Evolutionary conservation across 1,140 invertebrate genomes (phyloP).

Genomic region (Trachymyrmex septentrionalis): DNA sequence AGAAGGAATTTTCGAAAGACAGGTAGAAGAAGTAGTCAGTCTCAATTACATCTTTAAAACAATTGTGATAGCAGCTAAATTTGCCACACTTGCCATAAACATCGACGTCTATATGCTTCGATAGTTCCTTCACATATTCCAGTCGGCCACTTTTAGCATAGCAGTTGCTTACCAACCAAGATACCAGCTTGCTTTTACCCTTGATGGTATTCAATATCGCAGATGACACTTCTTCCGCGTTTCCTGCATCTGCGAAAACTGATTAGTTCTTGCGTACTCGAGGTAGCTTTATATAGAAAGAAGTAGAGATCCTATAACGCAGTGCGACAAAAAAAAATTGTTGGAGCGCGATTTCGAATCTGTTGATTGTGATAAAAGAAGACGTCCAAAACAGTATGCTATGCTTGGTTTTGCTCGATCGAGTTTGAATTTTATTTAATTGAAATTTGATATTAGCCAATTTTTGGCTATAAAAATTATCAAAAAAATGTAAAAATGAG

Average conservation of each 20-base stretch:
- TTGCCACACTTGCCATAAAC: constrained; percentile 90
- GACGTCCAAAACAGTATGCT: too few species aligned
- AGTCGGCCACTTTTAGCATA: constrained; percentile 86
- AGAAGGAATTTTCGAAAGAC: constrained; percentile 90
- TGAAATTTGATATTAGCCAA: too few species aligned
- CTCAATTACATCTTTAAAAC: constrained; percentile 83
- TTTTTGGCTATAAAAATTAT: too few species aligned
- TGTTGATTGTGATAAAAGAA: too few species aligned
- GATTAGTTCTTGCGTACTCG: constrained; percentile 21
- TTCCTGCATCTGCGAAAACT: constrained; percentile 47
- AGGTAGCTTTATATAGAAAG: neutral
- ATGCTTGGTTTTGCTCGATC: too few species aligned
- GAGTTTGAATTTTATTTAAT: too few species aligned
- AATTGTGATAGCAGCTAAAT: constrained; percentile 82
- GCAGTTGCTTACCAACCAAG: constrained; percentile 91
- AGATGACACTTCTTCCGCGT: constrained; percentile 31
- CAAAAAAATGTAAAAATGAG: too few species aligned
- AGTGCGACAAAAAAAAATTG: too few species aligned
- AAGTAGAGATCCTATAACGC: too few species aligned
- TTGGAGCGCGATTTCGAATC: too few species aligned
- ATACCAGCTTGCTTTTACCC: constrained; percentile 84
- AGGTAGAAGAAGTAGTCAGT: constrained; percentile 90
- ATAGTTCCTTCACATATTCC: constrained; percentile 87
- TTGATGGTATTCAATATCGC: constrained; percentile 31
- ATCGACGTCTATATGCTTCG: constrained; percentile 88